Base-by-base conservation (phyloP, 64 coral and sea anemone species). In the Actinia tenebrosa region DNA sequence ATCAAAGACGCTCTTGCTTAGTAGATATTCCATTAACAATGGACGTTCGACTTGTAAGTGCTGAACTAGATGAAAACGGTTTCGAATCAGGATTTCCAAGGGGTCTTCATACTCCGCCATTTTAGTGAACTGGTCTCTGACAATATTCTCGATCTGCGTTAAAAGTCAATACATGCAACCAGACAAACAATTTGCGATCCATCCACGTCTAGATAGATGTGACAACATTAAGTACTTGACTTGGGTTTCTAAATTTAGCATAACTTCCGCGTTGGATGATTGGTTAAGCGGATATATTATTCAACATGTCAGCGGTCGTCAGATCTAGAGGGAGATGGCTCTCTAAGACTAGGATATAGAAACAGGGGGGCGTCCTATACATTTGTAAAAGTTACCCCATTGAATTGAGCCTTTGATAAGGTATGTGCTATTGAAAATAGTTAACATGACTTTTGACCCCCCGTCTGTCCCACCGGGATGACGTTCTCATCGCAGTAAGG, bases 21-120 rank as follows among this genome's bases (percentile, higher is more conserved):
- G 88, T 4, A 93, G 79, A 52, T 93, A 89, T 69, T 93, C 75
- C 37, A 93, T 79, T 14, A 93, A 50, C 10, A 89, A 86, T 15
- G 71, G 80, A 10, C 92, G 92, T 20, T 89, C 87, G 77, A 89
- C 80, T 43, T 93, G 87, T 16, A 93, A 64, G 46, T 89, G 55
- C 86, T 93, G 84, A n/a, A 86, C 66, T 3, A 93, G 86, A 15
- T 82, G 75, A 5, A 93, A 82, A 22, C 92, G 87, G 60, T 89
- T 78, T 80, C 64, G 80, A 18, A 77, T 86, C 16, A 93, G 72
- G 26, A 87, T 83, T 11, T 89, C 50, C 8, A 81, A 19, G 11
- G 53, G 79, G 3, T 53, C 17, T 75, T 75, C 69, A 42, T 75
- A 2, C 27, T 75, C 69, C 2, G 56, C 15, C 56, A 58, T 58